These are phyloP conservation scores for Stigmatopora argus DNA, from an alignment of 2,113 vertebrate genomes.

Conservation along the genomic window DNA sequence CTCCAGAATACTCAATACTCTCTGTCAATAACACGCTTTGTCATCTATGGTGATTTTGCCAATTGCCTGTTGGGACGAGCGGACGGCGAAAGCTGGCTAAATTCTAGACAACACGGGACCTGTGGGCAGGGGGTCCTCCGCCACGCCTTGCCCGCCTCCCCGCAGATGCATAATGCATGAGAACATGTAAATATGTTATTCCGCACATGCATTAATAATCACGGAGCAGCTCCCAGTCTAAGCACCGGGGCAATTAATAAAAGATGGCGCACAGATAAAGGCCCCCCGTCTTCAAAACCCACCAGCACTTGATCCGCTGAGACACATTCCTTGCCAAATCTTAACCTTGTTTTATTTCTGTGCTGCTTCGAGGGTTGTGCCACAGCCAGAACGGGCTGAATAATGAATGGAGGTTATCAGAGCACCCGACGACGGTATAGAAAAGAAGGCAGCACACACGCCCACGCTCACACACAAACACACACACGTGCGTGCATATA, in stretches of 20 bases:
- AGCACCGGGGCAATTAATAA: conserved; percentile 71
- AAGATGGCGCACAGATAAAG: conserved; percentile 64
- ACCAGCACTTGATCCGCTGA: conserved; percentile 52
- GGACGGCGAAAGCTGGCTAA: conserved; percentile 27
- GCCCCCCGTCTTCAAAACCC: conserved; percentile 26
- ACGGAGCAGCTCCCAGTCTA: conserved; percentile 55
- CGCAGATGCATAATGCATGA: conserved; percentile 63
- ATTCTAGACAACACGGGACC: conserved; percentile 50
- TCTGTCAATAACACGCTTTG: conserved; percentile 20
- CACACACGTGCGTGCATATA: background rate
- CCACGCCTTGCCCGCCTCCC: conserved; percentile 51
- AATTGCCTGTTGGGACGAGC: conserved; percentile 14
- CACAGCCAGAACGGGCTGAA: conserved; percentile 51
- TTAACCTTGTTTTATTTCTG: conserved; percentile 65
- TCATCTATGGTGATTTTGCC: conserved; percentile 28
- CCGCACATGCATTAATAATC: conserved; percentile 70
- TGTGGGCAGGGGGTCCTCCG: conserved; percentile 55
- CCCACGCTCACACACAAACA: background rate
- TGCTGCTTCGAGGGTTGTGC: conserved; percentile 34
- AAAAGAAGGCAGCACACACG: conserved; percentile 22
- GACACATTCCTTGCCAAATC: conserved; percentile 64
- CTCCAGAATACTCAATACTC: conserved; percentile 1
- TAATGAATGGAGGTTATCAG: conserved; percentile 61
- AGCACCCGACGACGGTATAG: conserved; percentile 31
- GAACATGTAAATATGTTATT: conserved; percentile 74